phyloP scores from a whole-genome alignment of 2,888 invertebrate species.

The Trilocha varians region DNA sequence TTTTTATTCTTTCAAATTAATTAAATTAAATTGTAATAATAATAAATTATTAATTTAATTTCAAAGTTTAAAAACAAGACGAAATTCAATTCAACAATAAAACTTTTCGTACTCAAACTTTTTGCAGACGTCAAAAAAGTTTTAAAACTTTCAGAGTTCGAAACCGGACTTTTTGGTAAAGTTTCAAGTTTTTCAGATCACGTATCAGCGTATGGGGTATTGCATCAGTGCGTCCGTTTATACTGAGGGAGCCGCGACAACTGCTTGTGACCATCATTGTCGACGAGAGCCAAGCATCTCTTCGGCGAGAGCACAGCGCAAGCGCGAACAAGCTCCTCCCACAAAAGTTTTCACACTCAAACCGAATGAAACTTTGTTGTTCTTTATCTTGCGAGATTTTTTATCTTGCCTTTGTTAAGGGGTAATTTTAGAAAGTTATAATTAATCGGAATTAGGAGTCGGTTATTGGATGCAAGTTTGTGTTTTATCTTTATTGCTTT shows the following conservation, averaged over 20 bases:
- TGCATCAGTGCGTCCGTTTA: slow-evolving; percentile 55
- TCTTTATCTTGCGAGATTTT: neutral
- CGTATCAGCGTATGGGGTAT: slow-evolving; percentile 22
- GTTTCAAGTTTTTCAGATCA: slow-evolving; percentile 23
- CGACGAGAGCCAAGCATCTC: slow-evolving; percentile 51
- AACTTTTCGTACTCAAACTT: slow-evolving; percentile 15
- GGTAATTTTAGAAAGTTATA: slow-evolving; percentile 20
- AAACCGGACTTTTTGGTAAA: slow-evolving; percentile 2
- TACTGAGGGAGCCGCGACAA: slow-evolving; percentile 51
- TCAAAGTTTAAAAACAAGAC: slow-evolving; percentile 21
- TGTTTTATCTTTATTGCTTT: too few relatives aligned
- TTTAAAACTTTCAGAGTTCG: slow-evolving; percentile 2
- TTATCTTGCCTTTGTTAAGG: slow-evolving; percentile 1
- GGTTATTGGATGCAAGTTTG: too few relatives aligned
- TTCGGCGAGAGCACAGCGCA: slow-evolving; percentile 45
- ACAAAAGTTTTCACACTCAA: slow-evolving; percentile 39
- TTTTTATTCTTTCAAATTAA: neutral
- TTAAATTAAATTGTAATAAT: neutral
- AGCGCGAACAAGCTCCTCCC: slow-evolving; percentile 49
- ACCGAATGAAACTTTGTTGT: slow-evolving; percentile 26
- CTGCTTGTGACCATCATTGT: slow-evolving; percentile 45
- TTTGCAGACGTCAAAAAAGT: slow-evolving; percentile 18
- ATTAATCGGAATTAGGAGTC: slow-evolving; percentile 18
- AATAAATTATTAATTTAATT: slow-evolving; percentile 11
- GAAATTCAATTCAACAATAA: slow-evolving; percentile 26